Evolutionary conservation across 2,797 vertebrate genomes (phyloP), one percentile per base, ranked within the genome.

Genomic region (Phrynocephalus forsythii): DNA sequence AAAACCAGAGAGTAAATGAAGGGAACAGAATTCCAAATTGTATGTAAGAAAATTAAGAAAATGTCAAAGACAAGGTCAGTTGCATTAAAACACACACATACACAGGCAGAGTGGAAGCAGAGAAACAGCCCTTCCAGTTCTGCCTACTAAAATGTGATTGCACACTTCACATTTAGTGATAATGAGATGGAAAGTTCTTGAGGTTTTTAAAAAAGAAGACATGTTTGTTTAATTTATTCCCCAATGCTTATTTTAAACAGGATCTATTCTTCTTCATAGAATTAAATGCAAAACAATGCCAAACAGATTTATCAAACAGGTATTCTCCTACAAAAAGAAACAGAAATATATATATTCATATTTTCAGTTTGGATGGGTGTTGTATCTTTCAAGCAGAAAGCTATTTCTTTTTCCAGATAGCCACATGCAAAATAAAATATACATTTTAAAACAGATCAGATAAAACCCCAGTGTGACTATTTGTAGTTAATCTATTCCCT

Each of bases 121-220:
- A 87, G 87, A 78, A 89, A 71, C 90, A 92, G 94, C 86, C 72
- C 84, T 90, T 91, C 86, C 85, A 78, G 82, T 92, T 95, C 90
- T 91, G 86, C 95, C 95, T 96, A 94, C 82, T 91, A 95, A 94
- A 94, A 93, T 84, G 92, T 69, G 89, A 95, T 95, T 94, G 83
- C 91, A 85, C 91, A 5, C 8, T 90, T 95, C 78, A 30, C 88
- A 85, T 88, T 94, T 90, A 86, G 92, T 79, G 83, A 90, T 94
- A 96, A 95, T 95, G 94, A 87, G 88, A 89, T 92, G 83, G 91
- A 89, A 84, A 79, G 86, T 90, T 89, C 22, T 87, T 92, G 83
- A 87, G 81, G 16, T 18, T 73, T 66, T 9, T 91, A 92, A 90
- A 68, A 89, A 90, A 56, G 13, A 91, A n/a, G 78, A 75, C 88